Percentiles rank a stretch among this genome's conserved stretches.
Evolutionary conservation across 2,113 vertebrate genomes (phyloP).

Genomic region (Cisticola juncidis): DNA sequence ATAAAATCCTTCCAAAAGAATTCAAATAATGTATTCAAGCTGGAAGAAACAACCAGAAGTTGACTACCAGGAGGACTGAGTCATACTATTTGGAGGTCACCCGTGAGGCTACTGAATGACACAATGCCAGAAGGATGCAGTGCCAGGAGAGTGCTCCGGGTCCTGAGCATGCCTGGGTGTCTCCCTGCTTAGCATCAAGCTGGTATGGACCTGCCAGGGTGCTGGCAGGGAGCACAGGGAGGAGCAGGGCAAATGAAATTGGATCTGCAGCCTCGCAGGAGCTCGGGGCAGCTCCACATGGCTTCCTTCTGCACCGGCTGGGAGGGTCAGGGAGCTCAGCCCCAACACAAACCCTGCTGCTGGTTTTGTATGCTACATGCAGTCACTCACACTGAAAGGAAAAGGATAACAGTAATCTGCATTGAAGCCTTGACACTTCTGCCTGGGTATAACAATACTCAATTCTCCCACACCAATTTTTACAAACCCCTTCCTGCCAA

Average conservation of each 20-base stretch:
- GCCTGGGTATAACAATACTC: neutral
- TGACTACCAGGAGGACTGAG: slow-evolving; percentile 38
- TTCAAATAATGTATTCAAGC: neutral
- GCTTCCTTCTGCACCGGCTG: neutral
- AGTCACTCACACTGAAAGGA: neutral
- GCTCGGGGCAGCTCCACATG: fast-evolving
- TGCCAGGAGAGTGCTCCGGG: neutral
- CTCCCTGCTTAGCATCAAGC: neutral
- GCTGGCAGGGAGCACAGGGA: neutral
- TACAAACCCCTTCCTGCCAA: neutral
- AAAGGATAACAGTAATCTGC: neutral
- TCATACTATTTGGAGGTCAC: slow-evolving; percentile 33
- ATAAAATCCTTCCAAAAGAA: neutral
- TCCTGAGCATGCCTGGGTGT: neutral
- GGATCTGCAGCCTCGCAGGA: neutral
- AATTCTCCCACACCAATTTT: neutral
- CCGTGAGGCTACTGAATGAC: neutral
- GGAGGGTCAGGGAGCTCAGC: neutral
- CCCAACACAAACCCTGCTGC: neutral
- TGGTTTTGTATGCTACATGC: neutral
- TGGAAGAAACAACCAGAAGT: slow-evolving; percentile 32
- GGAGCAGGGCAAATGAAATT: fast-evolving
- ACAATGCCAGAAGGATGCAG: neutral
- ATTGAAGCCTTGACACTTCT: neutral
- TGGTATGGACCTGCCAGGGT: fast-evolving